Evolutionary conservation across 2,113 vertebrate species (phyloP).

Genomic region (Elaphurus davidianus): DNA sequence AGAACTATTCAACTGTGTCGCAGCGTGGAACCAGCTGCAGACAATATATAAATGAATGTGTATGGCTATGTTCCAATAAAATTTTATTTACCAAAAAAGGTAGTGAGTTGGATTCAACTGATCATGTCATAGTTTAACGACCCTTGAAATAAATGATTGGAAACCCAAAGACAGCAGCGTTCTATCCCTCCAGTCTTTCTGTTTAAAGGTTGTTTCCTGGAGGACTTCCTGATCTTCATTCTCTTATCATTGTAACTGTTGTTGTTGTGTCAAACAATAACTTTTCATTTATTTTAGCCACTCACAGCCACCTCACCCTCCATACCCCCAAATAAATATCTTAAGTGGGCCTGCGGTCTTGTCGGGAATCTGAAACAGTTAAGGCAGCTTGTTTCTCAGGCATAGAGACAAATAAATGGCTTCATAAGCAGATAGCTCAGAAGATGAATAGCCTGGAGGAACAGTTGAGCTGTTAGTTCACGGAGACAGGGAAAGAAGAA

Average conservation of each 20-base stretch:
- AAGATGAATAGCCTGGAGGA: conserved; percentile 35
- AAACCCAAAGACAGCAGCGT: not conserved
- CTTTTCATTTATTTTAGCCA: not conserved
- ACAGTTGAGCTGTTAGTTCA: conserved; percentile 50
- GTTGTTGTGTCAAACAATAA: not conserved
- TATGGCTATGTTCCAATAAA: not conserved
- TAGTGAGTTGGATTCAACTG: not conserved
- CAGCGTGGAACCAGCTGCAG: not conserved
- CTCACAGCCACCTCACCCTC: not conserved
- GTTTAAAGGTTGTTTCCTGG: not conserved
- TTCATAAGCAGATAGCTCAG: conserved; percentile 8
- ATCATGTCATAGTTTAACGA: not conserved
- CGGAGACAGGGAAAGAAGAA: not conserved
- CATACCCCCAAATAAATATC: not conserved
- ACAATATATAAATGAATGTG: not conserved
- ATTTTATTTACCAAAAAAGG: not conserved
- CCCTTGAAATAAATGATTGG: not conserved
- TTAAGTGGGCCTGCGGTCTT: not conserved
- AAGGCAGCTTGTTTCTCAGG: conserved; percentile 43
- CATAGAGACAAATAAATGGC: conserved; percentile 38
- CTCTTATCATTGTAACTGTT: not conserved
- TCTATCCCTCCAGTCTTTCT: not conserved
- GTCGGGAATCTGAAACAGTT: not conserved
- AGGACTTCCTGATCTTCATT: not conserved
- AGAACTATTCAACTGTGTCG: not conserved